These are phyloP conservation scores for Tinea semifulvella DNA, from an alignment of 2,888 invertebrate genomes.

Conservation along the genomic window DNA sequence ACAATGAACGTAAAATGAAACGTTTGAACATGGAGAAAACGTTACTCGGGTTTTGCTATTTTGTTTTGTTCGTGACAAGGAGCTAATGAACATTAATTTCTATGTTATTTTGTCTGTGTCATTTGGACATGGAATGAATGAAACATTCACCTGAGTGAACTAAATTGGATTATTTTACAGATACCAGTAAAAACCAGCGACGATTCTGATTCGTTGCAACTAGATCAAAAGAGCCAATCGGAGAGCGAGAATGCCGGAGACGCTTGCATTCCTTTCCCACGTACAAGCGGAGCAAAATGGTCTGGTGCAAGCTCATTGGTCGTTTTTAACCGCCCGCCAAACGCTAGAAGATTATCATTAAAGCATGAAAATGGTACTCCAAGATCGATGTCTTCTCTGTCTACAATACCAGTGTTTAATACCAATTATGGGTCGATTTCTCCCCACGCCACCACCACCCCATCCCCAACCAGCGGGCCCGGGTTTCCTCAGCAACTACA, in stretches of 20 bases:
- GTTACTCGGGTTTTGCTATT: too few species aligned
- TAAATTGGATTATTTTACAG: too few species aligned
- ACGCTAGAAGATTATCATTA: constrained; percentile 72
- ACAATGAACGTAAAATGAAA: too few species aligned
- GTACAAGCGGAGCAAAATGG: constrained; percentile 93
- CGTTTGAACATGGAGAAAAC: too few species aligned
- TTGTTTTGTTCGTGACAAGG: too few species aligned
- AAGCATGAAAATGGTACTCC: constrained; percentile 81
- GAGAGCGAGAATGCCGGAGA: constrained; percentile 68
- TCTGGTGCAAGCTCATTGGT: constrained; percentile 87
- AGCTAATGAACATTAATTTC: too few species aligned
- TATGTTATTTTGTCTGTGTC: too few species aligned
- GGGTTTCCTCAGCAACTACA: constrained; percentile 58
- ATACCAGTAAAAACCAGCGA: constrained; percentile 66
- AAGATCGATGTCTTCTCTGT: constrained; percentile 55
- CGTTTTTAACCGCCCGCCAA: constrained; percentile 82
- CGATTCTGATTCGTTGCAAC: constrained; percentile 57
- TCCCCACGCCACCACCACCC: constrained; percentile 56
- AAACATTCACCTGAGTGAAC: too few species aligned
- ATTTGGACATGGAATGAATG: too few species aligned
- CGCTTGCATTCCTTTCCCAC: constrained; percentile 91
- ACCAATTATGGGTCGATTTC: constrained; percentile 49
- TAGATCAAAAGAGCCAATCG: constrained; percentile 55
- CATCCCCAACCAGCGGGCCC: constrained; percentile 57
- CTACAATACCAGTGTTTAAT: constrained; percentile 43